Conservation (phyloP, 1,140 invertebrate genomes). For the Chrysoperla carnea region DNA sequence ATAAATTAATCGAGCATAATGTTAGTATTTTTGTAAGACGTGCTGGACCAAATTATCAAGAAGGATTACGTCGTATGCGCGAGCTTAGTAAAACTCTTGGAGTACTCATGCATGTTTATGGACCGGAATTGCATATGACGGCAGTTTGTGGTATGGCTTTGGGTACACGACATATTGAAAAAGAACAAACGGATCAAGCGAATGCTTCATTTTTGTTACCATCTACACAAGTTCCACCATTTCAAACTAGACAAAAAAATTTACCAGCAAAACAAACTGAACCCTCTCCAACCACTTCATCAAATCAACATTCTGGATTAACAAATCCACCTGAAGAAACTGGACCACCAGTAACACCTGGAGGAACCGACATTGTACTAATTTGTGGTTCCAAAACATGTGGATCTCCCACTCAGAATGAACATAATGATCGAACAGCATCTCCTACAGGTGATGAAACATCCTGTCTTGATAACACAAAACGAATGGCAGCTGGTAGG, state of each 20-base stretch:
- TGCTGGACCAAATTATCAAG: constrained; percentile 94
- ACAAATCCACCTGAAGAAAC: too few relatives aligned
- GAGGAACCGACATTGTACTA: too few relatives aligned
- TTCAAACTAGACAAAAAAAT: too few relatives aligned
- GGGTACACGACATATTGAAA: constrained; percentile 67
- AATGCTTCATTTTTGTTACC: constrained; percentile 91
- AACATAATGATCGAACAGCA: too few relatives aligned
- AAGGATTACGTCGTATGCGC: constrained; percentile 46
- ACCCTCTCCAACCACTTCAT: too few relatives aligned
- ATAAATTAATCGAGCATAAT: constrained; percentile 68
- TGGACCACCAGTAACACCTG: too few relatives aligned
- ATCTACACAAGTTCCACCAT: constrained; percentile 54
- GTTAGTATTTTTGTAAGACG: constrained; percentile 85
- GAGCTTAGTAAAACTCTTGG: constrained; percentile 71
- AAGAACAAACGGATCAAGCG: constrained; percentile 29
- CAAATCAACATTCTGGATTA: too few relatives aligned
- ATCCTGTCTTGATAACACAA: too few relatives aligned
- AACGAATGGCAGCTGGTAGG: constrained; percentile 8
- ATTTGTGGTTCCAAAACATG: too few relatives aligned
- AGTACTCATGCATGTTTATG: constrained; percentile 88
- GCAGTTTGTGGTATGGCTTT: constrained; percentile 92
- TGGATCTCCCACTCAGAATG: too few relatives aligned
- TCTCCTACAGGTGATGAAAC: too few relatives aligned
- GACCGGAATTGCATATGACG: constrained; percentile 96
- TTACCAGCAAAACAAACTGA: background rate